Percentiles rank a stretch among this genome's conserved stretches.
Evolutionary conservation across 2,888 invertebrate species (phyloP).

Genomic region (Morinoia aosen): DNA sequence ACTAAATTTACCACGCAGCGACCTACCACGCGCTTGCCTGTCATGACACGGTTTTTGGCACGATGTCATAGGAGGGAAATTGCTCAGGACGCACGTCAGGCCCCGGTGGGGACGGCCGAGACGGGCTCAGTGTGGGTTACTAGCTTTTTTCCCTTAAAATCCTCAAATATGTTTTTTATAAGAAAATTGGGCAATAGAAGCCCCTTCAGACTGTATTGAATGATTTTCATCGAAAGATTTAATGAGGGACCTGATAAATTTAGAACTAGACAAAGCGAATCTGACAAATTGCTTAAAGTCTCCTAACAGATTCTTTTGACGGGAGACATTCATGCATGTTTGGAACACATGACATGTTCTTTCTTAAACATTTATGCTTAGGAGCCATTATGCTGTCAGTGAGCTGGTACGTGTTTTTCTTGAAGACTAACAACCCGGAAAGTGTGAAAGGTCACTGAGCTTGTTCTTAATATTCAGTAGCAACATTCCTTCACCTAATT

Average conservation of each 20-base stretch:
- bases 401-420: background rate
- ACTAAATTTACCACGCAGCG: background rate
- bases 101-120: background rate
- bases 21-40: background rate
- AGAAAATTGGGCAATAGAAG: background rate
- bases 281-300: background rate
- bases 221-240: background rate
- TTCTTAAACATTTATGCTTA: background rate
- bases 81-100: background rate
- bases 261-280: background rate
- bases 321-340: background rate
- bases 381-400: background rate
- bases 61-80: background rate
- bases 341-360: background rate
- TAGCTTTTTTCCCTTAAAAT: no score
- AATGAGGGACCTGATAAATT: background rate
- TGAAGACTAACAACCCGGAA: background rate
- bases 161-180: background rate
- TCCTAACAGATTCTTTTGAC: background rate
- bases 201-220: background rate
- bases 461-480: background rate
- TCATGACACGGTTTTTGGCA: background rate
- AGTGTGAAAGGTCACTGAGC: background rate
- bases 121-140: no score
- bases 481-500: no score